Base-by-base conservation (phyloP, 2,797 vertebrate species). In the Sciurus carolinensis region DNA sequence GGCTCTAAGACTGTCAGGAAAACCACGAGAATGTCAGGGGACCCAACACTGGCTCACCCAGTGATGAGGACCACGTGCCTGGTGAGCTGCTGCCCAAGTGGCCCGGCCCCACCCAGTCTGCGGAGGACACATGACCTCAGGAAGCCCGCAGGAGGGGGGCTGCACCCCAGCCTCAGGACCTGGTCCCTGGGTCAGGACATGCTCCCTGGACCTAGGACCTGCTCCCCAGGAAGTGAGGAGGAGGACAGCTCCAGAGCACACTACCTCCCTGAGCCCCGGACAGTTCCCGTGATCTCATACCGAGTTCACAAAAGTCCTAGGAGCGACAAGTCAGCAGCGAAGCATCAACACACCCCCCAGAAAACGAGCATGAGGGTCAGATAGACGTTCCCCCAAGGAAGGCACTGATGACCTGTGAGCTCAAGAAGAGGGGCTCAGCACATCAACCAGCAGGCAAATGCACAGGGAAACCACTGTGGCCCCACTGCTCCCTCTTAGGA, bases 1-100 rank as follows among this genome's bases (percentile, higher is more conserved):
- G 94, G 52, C 5, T 93, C 93, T 94, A 82, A 83, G 72, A 39
- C 1, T 12, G 12, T 81, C 57, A 83, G 33, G 80, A 94, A 98
- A 97, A 95, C 66, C 50, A 95, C 95, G 77, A 93, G 71, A 73
- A 94, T 75, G 73, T 0, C 33, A 33, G 3, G n/a, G 71, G 2
- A 5, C 0, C 80, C 81, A 94, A 66, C 28, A 33, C 26, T 75
- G 85, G 33, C 47, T 18, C 96, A n/a, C 10, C 36, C 69, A 6
- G 7, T 3, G 8, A 26, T 0, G 4, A 36, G 59, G 4, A 6
- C 15, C 30, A 1, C 54, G 22, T 0, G 47, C 64, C 82, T 69
- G 64, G n/a, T 6, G 8, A 15, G 59, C n/a, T 15, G 36, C 50
- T n/a, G 3, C 36, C 64, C 76, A 11, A 1, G 0, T 0, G 67